A percentile compares a stretch with the other conserved stretches of the same genome.
These are phyloP conservation scores for Eulemur rufifrons DNA, from an alignment of 2,113 vertebrate species.

Conservation along the genomic window DNA sequence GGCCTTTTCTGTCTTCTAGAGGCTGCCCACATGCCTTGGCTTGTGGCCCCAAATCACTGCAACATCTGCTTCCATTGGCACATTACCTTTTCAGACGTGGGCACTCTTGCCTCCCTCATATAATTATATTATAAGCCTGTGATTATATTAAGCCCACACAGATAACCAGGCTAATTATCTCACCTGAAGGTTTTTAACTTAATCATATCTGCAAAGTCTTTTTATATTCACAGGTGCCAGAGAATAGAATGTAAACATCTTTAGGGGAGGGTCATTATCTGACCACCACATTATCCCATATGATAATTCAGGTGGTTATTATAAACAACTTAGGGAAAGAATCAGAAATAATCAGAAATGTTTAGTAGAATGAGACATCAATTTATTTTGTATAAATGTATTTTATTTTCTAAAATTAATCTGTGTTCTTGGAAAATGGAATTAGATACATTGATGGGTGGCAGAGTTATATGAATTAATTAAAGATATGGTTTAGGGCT, in stretches of 20 bases:
- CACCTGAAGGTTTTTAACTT: background rate
- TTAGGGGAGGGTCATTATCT: background rate
- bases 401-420: conserved; percentile 30
- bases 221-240: background rate
- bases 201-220: background rate
- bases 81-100: background rate
- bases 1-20: background rate
- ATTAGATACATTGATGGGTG: background rate
- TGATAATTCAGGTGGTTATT: background rate
- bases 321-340: background rate
- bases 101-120: background rate
- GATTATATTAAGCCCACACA: background rate
- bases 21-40: background rate
- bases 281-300: background rate
- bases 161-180: conserved; percentile 3
- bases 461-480: background rate
- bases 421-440: background rate
- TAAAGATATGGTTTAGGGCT: background rate
- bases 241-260: background rate
- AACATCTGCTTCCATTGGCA: background rate
- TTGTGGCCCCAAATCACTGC: background rate
- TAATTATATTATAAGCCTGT: background rate
- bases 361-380: background rate
- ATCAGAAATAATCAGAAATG: background rate
- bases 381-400: background rate